Evolutionary conservation across 2,797 vertebrate genomes (phyloP), one percentile per base, ranked within the genome.

Genomic region (Chelonia mydas): DNA sequence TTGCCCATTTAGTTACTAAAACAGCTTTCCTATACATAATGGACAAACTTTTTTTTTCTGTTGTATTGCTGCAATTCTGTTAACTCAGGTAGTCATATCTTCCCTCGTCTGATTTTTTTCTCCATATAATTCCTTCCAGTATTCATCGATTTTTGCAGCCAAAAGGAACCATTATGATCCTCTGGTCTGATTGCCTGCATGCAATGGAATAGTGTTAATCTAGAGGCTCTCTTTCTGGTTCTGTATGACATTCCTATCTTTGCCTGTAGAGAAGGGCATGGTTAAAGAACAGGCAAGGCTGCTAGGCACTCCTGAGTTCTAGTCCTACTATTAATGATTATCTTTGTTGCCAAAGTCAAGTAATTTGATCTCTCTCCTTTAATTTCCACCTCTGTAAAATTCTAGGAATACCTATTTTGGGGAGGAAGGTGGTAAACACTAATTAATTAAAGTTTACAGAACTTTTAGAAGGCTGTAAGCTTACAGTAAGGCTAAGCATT

Each of bases 1-100:
- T 41, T 41, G 57, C 86, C n/a, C 6, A 47, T 84, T 3, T 72
- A 81, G 7, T 85, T 86, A 92, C 31, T 78, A 87, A 86, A 5
- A 28, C 1, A 0, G 11, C 3, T 87, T 92, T 90, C 41, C 51
- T 2, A 47, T 76, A 27, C 12, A 76, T 15, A 68, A 47, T 76
- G 41, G 7, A 28, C 41, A 15, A 28, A 47, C 12, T 47, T 8
- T 76, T 28, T 28, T 13, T 76, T 41, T 47, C 41, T 47, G 41
- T 76, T 76, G 59, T 57, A 59, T 1, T 45, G 4, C 4, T 90
- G 16, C 8, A 57, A 21, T 6, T 10, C 41, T 23, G 83, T 68
- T 23, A 37, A 37, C 21, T 61, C 72, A 61, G 55, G 3, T 53
- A 7, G 1, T 84, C 17, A 12, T 54, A 37, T 86, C 85, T 49